Percentiles rank a stretch among this genome's conserved stretches.
Conservation (phyloP, 2,113 vertebrate genomes). For the Piliocolobus tephrosceles region DNA sequence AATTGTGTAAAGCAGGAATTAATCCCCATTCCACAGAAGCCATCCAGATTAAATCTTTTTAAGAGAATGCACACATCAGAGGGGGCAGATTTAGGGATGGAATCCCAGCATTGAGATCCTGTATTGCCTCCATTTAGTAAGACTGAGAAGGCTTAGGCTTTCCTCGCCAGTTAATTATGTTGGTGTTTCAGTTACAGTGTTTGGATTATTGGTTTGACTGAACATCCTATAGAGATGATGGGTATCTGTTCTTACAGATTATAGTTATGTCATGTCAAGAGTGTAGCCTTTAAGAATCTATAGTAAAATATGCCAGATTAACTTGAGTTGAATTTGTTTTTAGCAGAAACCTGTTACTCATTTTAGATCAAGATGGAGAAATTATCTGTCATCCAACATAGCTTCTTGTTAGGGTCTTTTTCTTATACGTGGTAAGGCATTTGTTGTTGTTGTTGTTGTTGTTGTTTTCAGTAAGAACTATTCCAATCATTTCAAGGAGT, state of each 20-base stretch:
- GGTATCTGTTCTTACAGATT: neutral
- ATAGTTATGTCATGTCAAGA: neutral
- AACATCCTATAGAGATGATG: neutral
- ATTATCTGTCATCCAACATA: neutral
- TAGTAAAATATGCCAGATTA: constrained; percentile 5
- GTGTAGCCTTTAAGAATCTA: neutral
- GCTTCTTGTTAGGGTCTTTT: neutral
- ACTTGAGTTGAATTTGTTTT: neutral
- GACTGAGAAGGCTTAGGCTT: neutral
- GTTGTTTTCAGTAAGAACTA: neutral
- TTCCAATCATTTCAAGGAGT: neutral
- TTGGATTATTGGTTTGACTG: neutral
- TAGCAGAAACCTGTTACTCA: neutral
- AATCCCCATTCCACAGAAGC: neutral
- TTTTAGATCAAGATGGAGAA: neutral
- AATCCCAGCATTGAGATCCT: neutral
- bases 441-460: no score
- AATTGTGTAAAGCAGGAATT: neutral
- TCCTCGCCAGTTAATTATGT: neutral
- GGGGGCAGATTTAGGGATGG: neutral
- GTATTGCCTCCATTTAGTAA: neutral
- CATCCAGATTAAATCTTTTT: neutral
- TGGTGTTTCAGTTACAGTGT: neutral
- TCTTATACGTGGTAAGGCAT: neutral
- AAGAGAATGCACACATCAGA: neutral